Conservation (phyloP, 35 echinoderm and acorn worm species). For the Hemicentrotus pulcherrimus region DNA sequence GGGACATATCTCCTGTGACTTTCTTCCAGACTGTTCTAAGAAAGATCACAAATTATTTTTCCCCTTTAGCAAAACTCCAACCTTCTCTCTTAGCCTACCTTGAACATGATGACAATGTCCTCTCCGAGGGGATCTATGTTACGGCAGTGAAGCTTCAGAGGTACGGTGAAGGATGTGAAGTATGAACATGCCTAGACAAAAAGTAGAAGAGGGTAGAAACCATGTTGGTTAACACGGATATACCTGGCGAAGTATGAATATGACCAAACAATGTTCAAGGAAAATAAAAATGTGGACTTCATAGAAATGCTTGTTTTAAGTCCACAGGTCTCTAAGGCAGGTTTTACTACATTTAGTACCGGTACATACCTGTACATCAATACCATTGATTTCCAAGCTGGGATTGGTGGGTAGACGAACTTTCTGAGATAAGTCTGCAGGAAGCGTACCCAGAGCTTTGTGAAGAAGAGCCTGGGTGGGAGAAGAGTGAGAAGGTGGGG, state of each 20-base stretch:
- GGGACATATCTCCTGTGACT: too few relatives aligned
- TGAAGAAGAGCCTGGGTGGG: constrained; percentile 79
- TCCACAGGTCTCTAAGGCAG: too few relatives aligned
- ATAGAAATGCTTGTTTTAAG: too few relatives aligned
- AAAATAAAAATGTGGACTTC: too few relatives aligned
- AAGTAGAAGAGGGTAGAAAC: neutral
- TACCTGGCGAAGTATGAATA: too few relatives aligned
- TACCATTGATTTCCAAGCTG: constrained; percentile 73
- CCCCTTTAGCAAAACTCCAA: too few relatives aligned
- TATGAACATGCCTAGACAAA: constrained; percentile 86
- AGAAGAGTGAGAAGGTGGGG: neutral
- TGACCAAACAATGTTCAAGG: too few relatives aligned
- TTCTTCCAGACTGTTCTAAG: too few relatives aligned
- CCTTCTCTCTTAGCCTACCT: constrained; percentile 42
- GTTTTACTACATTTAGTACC: too few relatives aligned
- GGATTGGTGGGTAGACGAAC: constrained; percentile 79
- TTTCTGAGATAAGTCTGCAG: constrained; percentile 35
- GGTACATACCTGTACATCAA: constrained; percentile 79
- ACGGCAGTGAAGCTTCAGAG: constrained; percentile 69
- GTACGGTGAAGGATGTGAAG: constrained; percentile 90
- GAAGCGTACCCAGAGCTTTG: constrained; percentile 44
- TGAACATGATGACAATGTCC: constrained; percentile 82
- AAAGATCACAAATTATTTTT: too few relatives aligned
- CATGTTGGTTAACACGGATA: too few relatives aligned
- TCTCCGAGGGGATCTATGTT: constrained; percentile 81